Evolutionary conservation across 1,140 invertebrate species (phyloP).

Genomic region (Sipha flava): DNA sequence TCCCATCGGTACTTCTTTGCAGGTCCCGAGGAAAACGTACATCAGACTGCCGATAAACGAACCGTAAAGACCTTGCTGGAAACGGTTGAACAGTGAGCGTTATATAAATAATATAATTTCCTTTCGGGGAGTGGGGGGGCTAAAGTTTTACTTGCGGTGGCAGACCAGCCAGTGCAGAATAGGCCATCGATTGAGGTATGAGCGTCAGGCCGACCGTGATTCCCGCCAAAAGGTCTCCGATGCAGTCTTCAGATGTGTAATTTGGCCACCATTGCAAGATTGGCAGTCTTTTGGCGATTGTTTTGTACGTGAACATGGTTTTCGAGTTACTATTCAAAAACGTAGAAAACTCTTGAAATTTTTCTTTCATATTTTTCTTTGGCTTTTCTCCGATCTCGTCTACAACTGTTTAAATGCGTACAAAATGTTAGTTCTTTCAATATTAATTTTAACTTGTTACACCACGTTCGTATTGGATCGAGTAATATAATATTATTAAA

Average conservation of each 20-base stretch:
- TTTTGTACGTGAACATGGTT: constrained; percentile 53
- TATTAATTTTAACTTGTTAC: neutral
- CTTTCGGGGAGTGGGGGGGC: no score
- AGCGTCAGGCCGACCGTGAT: constrained; percentile 77
- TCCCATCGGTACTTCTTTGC: constrained; percentile 80
- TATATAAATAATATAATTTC: no score
- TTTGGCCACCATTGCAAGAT: constrained; percentile 63
- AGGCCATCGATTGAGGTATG: constrained; percentile 72
- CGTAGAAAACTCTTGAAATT: constrained; percentile 41
- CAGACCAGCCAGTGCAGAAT: constrained; percentile 72
- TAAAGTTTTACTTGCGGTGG: constrained; percentile 57
- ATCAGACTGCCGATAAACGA: constrained; percentile 85
- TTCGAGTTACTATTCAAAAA: constrained; percentile 42
- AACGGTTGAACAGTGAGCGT: constrained; percentile 34
- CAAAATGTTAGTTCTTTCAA: neutral
- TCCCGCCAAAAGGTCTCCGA: constrained; percentile 75
- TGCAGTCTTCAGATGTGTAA: constrained; percentile 56
- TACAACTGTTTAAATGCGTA: constrained; percentile 42
- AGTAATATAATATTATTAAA: neutral
- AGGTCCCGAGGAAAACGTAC: constrained; percentile 83
- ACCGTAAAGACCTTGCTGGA: constrained; percentile 78
- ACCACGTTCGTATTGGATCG: neutral
- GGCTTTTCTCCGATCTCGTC: constrained; percentile 42
- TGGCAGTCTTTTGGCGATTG: constrained; percentile 59
- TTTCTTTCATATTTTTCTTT: constrained; percentile 40